phyloP scores from a whole-genome alignment of 1,140 invertebrate genomes.

The Trichonephila clavata region DNA sequence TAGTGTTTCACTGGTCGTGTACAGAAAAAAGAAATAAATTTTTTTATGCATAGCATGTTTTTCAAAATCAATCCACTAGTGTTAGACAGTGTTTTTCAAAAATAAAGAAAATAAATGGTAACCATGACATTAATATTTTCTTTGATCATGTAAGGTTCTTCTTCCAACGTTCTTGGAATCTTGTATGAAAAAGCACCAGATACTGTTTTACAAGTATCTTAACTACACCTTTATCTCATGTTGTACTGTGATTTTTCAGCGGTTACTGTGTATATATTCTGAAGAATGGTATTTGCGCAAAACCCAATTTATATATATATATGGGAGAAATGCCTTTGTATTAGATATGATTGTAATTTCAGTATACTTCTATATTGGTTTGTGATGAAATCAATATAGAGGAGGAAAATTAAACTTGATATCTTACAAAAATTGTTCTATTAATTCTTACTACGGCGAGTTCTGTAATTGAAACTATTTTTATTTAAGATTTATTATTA shows the following conservation, averaged over 20 bases:
- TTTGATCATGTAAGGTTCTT: conserved; percentile 49
- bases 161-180: conserved; percentile 63
- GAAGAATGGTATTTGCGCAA: conserved; percentile 72
- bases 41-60: conserved; percentile 64
- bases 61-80: conserved; percentile 42
- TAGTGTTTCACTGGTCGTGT: conserved; percentile 69
- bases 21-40: conserved; percentile 64
- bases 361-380: conserved; percentile 57
- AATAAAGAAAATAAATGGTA: neutral
- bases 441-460: conserved; percentile 15
- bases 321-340: conserved; percentile 75
- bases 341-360: conserved; percentile 76
- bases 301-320: conserved; percentile 76
- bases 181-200: conserved; percentile 72
- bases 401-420: conserved; percentile 72
- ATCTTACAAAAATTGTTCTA: conserved; percentile 62
- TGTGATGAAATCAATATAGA: conserved; percentile 60
- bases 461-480: neutral
- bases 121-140: conserved; percentile 29
- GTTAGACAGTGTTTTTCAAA: conserved; percentile 32
- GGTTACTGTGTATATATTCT: conserved; percentile 77
- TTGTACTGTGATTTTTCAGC: conserved; percentile 76
- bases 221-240: conserved; percentile 75
- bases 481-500: neutral
- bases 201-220: conserved; percentile 67